Conservation (phyloP, 2,888 invertebrate species). For the Oscheius onirici region DNA sequence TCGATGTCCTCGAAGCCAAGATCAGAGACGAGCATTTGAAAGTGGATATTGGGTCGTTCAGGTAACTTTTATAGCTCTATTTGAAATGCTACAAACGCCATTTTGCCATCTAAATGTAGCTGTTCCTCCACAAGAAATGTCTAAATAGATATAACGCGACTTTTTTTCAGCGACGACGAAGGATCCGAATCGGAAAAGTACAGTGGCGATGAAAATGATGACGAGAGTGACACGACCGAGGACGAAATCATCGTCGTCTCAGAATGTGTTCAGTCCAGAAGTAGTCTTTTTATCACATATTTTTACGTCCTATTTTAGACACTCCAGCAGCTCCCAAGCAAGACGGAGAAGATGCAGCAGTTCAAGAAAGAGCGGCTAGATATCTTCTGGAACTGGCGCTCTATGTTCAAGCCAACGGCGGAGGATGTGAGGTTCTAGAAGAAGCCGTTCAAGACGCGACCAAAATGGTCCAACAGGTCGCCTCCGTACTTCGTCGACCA, state of each 20-base stretch:
- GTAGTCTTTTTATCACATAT: no score
- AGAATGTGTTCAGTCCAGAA: no score
- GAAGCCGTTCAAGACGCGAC: constrained; percentile 36
- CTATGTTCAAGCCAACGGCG: constrained; percentile 19
- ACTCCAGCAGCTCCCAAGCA: constrained; percentile 2
- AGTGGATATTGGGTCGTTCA: constrained; percentile 41
- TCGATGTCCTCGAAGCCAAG: constrained; percentile 25
- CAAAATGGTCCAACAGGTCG: constrained; percentile 39
- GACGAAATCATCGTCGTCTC: no score
- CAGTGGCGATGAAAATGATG: constrained; percentile 7
- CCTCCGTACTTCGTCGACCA: constrained; percentile 37
- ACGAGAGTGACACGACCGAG: background rate
- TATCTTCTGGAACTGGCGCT: constrained; percentile 34
- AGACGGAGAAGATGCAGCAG: constrained; percentile 36
- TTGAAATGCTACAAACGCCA: no score
- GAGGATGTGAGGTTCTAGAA: constrained; percentile 7
- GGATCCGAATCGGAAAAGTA: background rate
- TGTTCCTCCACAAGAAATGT: no score
- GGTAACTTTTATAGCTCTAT: constrained; percentile 31
- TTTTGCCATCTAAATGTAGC: no score
- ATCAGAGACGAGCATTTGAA: background rate
- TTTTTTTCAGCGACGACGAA: constrained; percentile 26
- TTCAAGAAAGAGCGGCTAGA: constrained; percentile 39
- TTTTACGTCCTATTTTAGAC: no score
- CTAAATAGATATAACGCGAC: no score